Base-by-base conservation (phyloP, 2,888 invertebrate species). In the Euzetes globulus region DNA sequence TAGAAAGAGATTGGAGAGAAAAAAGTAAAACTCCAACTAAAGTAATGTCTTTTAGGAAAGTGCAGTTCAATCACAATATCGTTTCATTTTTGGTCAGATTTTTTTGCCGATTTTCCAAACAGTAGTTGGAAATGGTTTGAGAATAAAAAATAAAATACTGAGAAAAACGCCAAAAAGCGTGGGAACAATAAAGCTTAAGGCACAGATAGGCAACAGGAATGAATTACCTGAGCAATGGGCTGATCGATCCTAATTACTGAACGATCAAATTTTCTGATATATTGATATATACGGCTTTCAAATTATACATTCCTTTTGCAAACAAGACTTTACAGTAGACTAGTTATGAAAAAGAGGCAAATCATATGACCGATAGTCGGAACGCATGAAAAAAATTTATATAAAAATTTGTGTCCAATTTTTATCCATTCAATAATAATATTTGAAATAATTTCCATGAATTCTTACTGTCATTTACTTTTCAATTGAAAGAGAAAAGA, bases 211-310 rank as follows among this genome's bases (percentile, higher is more conserved):
- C 19, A 17, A 58, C 41, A 9, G 9, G 1, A 4, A 41, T n/a
- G 58, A 15, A 33, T 22, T 55, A 25, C 25, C 25, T 11, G 55
- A 55, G 41, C 41, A 60, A 60, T 60, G 60, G 60, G 60, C 60
- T 33, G 60, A 60, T 68, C 68, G 45, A 45, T 68, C 68, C 68
- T 68, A 68, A 68, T 68, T 68, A 68, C 41, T 68, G 68, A 60
- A 68, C 68, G 68, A 68, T 68, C 68, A 68, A 68, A 68, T 68
- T 68, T 68, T 68, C 41, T 68, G 68, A 68, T 68, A 68, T 68
- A 68, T 68, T 68, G 68, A 41, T 68, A 41, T 68, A 68, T 68
- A 68, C 37, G 33, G 33, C 68, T 19, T 22, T 68, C 22, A 68
- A 68, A 68, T 68, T 68, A 68, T 68, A 68, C 68, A 68, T 68